Evolutionary conservation across 2,797 vertebrate genomes (phyloP).

Genomic region (Lepilemur ruficaudatus): DNA sequence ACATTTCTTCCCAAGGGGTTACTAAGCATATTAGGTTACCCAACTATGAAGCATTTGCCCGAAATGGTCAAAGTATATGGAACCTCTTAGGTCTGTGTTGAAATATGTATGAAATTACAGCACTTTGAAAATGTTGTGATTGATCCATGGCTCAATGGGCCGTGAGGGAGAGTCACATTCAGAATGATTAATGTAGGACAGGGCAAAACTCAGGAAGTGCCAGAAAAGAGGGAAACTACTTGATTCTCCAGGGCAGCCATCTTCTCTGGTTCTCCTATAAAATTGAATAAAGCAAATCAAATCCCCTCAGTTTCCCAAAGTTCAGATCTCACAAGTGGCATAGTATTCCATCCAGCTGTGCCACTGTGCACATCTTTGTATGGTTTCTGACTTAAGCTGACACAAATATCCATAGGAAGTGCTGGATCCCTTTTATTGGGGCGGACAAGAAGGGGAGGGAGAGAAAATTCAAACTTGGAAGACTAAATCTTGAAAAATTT

Average conservation of each 20-base stretch:
- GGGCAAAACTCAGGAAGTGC: constrained; percentile 28
- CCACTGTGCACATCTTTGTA: neutral
- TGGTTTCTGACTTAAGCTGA: neutral
- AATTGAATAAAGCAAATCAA: neutral
- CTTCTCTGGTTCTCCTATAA: constrained; percentile 26
- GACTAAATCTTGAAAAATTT: neutral
- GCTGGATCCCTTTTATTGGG: neutral
- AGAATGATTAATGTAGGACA: constrained; percentile 60
- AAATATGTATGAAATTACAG: constrained; percentile 68
- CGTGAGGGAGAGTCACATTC: constrained; percentile 31
- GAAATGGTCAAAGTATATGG: constrained; percentile 20
- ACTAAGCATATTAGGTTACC: constrained; percentile 29
- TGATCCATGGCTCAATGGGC: constrained; percentile 37
- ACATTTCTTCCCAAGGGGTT: neutral
- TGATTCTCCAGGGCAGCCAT: neutral
- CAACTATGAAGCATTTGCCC: constrained; percentile 22
- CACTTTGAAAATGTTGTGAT: constrained; percentile 52
- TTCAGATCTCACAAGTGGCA: neutral
- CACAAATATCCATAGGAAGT: neutral
- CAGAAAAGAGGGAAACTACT: constrained; percentile 18
- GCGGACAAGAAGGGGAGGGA: fast-evolving
- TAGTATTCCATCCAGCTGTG: neutral
- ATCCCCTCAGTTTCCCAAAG: neutral
- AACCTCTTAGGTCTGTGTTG: constrained; percentile 62
- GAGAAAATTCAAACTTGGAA: neutral